A percentile compares a stretch with the other conserved stretches of the same genome.
These are phyloP conservation scores for Zaprionus ghesquierei DNA, from an alignment of 1,140 invertebrate species.

Conservation along the genomic window DNA sequence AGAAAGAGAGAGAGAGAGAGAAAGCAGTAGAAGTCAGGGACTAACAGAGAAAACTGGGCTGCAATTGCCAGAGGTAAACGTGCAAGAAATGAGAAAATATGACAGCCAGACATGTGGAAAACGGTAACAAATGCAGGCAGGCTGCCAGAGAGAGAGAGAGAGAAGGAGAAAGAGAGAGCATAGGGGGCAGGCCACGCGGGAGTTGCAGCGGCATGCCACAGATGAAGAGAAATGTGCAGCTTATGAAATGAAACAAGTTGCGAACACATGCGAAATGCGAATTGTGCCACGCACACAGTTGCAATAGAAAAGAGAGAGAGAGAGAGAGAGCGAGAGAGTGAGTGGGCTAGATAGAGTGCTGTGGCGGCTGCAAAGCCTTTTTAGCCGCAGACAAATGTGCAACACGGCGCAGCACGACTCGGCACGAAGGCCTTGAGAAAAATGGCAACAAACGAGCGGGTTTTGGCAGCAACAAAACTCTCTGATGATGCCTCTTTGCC, in stretches of 20 bases:
- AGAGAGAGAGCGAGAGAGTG: background rate
- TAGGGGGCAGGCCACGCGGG: background rate
- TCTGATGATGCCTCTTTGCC: slow-evolving; percentile 16
- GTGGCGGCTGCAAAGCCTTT: slow-evolving; percentile 11
- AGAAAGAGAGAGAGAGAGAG: background rate
- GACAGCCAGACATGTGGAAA: slow-evolving; percentile 62
- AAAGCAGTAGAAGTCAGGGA: background rate
- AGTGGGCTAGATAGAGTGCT: background rate
- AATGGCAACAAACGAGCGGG: slow-evolving; percentile 4
- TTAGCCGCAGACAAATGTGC: slow-evolving; percentile 31
- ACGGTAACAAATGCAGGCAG: slow-evolving; percentile 61
- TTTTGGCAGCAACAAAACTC: background rate
- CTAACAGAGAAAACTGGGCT: slow-evolving; percentile 33
- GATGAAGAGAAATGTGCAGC: slow-evolving; percentile 78
- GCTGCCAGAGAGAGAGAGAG: background rate
- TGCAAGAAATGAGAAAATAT: slow-evolving; percentile 79
- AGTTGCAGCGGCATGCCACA: slow-evolving; percentile 14
- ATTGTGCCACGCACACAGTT: slow-evolving; percentile 23
- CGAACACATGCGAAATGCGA: slow-evolving; percentile 40
- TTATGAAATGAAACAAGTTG: slow-evolving; percentile 67
- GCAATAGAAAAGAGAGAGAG: background rate
- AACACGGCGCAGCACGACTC: background rate
- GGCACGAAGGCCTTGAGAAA: slow-evolving; percentile 21
- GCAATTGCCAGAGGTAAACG: slow-evolving; percentile 73
- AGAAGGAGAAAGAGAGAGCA: background rate